A percentile compares a stretch with the other conserved stretches of the same genome.
Conservation (phyloP, 2,113 vertebrate species). For the Catharus minimus region DNA sequence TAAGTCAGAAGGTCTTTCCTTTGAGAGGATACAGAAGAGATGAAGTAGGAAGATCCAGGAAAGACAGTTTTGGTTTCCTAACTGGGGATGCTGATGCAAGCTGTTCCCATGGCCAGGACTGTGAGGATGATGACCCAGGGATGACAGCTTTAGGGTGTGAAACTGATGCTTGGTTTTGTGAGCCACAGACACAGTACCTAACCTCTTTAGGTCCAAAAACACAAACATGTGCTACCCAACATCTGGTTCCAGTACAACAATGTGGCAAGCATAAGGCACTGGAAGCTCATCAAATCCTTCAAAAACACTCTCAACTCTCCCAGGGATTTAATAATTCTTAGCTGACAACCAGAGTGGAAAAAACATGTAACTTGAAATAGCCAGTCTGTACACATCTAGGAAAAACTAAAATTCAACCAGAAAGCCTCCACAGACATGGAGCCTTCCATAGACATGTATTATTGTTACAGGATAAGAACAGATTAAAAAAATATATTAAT, state of each 20-base stretch:
- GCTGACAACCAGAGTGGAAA: not conserved
- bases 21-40: not conserved
- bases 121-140: not conserved
- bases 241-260: conserved; percentile 16
- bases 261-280: not conserved
- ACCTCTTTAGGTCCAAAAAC: not conserved
- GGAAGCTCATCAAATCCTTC: conserved; percentile 37
- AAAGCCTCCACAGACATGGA: not conserved
- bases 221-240: not conserved
- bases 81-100: not conserved
- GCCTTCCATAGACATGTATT: not conserved
- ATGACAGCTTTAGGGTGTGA: not conserved
- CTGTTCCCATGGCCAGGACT: not conserved
- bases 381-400: not conserved
- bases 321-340: not conserved
- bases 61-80: not conserved
- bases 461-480: not conserved
- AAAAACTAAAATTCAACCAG: not conserved
- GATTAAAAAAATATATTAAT: not conserved
- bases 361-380: not conserved
- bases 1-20: not conserved
- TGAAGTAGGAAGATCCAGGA: not conserved
- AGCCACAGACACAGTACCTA: not conserved
- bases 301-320: conserved; percentile 7
- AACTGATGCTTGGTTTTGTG: not conserved